Conservation (phyloP, 2,888 invertebrate genomes). For the Epicampocera succincta region DNA sequence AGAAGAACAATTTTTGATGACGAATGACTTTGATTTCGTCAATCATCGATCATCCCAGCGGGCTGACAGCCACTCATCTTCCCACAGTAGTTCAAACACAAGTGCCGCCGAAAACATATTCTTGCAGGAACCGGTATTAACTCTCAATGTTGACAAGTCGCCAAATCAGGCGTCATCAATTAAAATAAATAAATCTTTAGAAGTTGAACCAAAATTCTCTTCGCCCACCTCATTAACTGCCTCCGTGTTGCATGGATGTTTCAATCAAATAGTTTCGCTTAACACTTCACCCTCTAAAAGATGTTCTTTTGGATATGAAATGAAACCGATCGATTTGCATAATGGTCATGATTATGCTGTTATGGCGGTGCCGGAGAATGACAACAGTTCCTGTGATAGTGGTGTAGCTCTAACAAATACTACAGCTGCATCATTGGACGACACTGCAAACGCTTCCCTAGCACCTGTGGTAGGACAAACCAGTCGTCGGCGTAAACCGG, state of each 20-base stretch:
- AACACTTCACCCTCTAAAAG: constrained; percentile 73
- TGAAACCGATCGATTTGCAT: constrained; percentile 48
- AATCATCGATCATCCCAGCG: constrained; percentile 69
- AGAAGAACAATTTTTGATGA: constrained; percentile 69
- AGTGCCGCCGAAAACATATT: constrained; percentile 80
- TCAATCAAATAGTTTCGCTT: constrained; percentile 79
- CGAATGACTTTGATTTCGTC: constrained; percentile 71
- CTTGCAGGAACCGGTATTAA: constrained; percentile 81
- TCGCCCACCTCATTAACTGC: constrained; percentile 76
- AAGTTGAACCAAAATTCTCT: constrained; percentile 79
- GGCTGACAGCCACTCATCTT: constrained; percentile 75
- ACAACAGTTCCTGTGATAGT: constrained; percentile 82
- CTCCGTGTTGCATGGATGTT: constrained; percentile 78
- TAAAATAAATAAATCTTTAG: constrained; percentile 80
- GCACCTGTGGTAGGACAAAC: constrained; percentile 38
- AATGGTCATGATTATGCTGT: constrained; percentile 56
- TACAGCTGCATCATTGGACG: constrained; percentile 57
- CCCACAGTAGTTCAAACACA: constrained; percentile 74
- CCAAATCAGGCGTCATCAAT: constrained; percentile 81
- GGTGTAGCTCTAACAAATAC: constrained; percentile 78
- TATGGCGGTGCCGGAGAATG: constrained; percentile 76
- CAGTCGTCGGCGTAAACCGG: constrained; percentile 77
- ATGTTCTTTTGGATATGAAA: constrained; percentile 68
- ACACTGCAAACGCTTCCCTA: constrained; percentile 48
- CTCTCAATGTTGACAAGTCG: constrained; percentile 80